phyloP scores from a whole-genome alignment of 2,113 vertebrate genomes.

The Loxodonta africana region DNA sequence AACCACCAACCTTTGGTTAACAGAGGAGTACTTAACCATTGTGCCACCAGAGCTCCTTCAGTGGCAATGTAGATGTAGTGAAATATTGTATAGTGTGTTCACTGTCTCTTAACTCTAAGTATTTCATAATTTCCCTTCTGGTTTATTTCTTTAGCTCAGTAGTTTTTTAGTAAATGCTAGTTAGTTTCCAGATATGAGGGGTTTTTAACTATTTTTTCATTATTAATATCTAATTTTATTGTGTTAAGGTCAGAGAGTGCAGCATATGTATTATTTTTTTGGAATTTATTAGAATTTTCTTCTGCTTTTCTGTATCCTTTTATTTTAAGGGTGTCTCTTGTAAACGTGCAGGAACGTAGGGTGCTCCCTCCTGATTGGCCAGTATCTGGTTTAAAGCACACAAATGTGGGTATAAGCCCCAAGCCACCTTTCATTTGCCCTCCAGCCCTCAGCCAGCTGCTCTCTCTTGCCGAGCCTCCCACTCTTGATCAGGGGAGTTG shows the following conservation, averaged over 20 bases:
- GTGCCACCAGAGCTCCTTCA: background rate
- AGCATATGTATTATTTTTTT: background rate
- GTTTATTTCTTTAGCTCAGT: background rate
- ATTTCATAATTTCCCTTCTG: background rate
- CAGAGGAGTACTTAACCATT: background rate
- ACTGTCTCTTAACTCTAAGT: background rate
- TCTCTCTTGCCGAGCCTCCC: background rate
- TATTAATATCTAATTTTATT: background rate
- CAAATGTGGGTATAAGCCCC: too few relatives aligned
- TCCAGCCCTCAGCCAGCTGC: background rate
- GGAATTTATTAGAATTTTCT: background rate
- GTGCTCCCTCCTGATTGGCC: background rate
- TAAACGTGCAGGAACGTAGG: background rate
- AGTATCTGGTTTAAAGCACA: background rate
- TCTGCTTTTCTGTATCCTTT: background rate
- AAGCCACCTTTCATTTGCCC: rapidly evolving
- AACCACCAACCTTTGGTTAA: too few relatives aligned
- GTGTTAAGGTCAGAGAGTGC: background rate
- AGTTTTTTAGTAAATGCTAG: background rate
- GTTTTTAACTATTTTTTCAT: background rate
- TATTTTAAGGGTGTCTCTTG: background rate
- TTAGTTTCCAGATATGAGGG: background rate
- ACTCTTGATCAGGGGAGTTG: background rate
- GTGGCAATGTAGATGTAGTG: background rate
- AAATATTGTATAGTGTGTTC: background rate